Evolutionary conservation across 2,888 invertebrate species (phyloP), one percentile per base, ranked within the genome.

Genomic region (Chelonus formosanus): DNA sequence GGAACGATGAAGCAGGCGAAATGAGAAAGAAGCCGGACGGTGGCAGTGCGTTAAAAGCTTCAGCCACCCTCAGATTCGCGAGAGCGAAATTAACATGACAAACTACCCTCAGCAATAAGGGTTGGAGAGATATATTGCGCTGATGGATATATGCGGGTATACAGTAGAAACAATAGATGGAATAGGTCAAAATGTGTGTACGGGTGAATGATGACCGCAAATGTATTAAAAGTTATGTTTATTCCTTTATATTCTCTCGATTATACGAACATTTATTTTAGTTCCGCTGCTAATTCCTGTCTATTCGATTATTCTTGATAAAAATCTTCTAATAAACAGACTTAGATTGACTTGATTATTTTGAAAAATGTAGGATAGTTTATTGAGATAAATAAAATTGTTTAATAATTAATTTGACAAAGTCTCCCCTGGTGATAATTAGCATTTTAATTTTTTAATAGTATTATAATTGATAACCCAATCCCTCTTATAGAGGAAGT

Each of bases 11-110:
- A 56, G 36, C 56, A 44, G 45, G 55, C 70, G 60, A 52, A 60
- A 52, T 60, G 63, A 54, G 54, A 59, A 56, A 36, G 61, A 50
- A 48, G 55, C 70, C 73, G 76, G 76, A 75, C 78, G 80, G 83
- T 80, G 83, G 81, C 78, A 82, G 84, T 82, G 82, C 84, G 84
- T 84, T 84, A 83, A 84, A 84, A 84, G 83, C 83, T 77, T 74
- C 69, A 74, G 75, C 78, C 65, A 62, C 67, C 79, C 80, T 77
- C 70, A 70, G 74, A 76, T 74, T 76, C 79, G 80, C 80, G 80
- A 78, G 77, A 79, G 79, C 80, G 80, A 82, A 84, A 83, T 84
- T 84, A 84, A 84, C 84, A 84, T 84, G 84, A 84, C 83, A 84
- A 84, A 84, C 84, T 84, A 83, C 83, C 83, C 83, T 75, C 78